Percentiles rank a stretch among this genome's conserved stretches.
Evolutionary conservation across 1,140 invertebrate species (phyloP).

Genomic region (honey bee (Apis mellifera)): DNA sequence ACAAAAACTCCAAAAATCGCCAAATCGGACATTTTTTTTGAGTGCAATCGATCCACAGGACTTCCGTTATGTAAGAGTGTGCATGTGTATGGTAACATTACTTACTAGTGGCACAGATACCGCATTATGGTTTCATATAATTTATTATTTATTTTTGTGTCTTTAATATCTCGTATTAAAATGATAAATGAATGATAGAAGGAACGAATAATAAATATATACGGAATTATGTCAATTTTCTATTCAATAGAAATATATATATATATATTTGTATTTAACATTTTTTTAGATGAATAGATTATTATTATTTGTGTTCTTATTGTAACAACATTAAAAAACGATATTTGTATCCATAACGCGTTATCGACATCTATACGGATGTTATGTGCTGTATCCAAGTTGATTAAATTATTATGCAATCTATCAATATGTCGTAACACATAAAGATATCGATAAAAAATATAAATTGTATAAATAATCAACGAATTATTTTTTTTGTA

Average conservation of each 20-base stretch:
- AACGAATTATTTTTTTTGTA: background rate
- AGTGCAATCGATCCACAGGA: conserved; percentile 37
- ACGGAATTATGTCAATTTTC: background rate
- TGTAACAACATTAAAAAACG: background rate
- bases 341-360: background rate
- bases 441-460: background rate
- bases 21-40: conserved; percentile 11
- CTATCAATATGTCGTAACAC: background rate
- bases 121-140: conserved; percentile 20
- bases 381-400: conserved; percentile 24
- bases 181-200: background rate
- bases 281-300: no score
- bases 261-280: background rate
- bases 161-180: background rate
- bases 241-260: background rate
- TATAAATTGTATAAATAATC: background rate
- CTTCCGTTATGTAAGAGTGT: conserved; percentile 43
- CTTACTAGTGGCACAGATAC: conserved; percentile 22
- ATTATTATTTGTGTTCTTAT: background rate
- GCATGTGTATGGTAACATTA: conserved; percentile 23
- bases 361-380: conserved; percentile 40
- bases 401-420: background rate
- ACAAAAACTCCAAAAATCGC: background rate
- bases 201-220: background rate
- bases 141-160: background rate